Percentiles rank a stretch among this genome's conserved stretches.
phyloP scores from a whole-genome alignment of 2,888 invertebrate species.

The Drosophila picticornis region DNA sequence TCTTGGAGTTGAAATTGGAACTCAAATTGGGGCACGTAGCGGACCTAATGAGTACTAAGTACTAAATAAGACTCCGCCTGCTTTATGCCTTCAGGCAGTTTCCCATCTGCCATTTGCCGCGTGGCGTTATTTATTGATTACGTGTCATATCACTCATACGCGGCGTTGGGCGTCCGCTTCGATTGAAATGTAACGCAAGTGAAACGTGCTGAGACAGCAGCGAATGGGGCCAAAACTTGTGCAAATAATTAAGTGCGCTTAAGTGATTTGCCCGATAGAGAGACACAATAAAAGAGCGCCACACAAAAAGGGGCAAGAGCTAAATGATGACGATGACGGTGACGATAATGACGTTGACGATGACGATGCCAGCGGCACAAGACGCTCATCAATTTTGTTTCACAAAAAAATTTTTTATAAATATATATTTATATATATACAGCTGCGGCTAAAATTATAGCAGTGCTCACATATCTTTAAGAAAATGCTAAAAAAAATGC shows the following conservation, averaged over 20 bases:
- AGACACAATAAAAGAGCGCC: slow-evolving; percentile 1
- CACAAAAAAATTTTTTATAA: slow-evolving; percentile 8
- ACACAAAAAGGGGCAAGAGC: slow-evolving; percentile 9
- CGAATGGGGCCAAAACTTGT: slow-evolving; percentile 61
- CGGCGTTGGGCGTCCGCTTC: slow-evolving; percentile 54
- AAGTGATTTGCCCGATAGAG: slow-evolving; percentile 69
- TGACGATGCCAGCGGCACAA: slow-evolving; percentile 50
- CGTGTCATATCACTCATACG: slow-evolving; percentile 80
- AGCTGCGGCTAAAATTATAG: background rate
- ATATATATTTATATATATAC: background rate
- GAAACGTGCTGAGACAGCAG: slow-evolving; percentile 49
- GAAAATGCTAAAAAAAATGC: background rate
- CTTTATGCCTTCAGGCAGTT: slow-evolving; percentile 8
- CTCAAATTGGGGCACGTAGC: slow-evolving; percentile 49
- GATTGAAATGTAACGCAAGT: slow-evolving; percentile 70
- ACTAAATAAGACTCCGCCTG: slow-evolving; percentile 20
- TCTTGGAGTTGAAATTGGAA: slow-evolving; percentile 27
- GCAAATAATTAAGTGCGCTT: slow-evolving; percentile 81
- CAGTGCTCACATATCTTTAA: background rate
- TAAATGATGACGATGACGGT: slow-evolving; percentile 42
- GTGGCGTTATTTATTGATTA: slow-evolving; percentile 76
- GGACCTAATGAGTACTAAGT: slow-evolving; percentile 59
- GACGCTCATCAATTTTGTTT: slow-evolving; percentile 61
- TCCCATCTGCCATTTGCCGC: slow-evolving; percentile 7
- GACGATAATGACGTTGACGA: background rate